Evolutionary conservation across 2,113 vertebrate species (phyloP), one percentile per base, ranked within the genome.

Genomic region (Cyanistes caeruleus): DNA sequence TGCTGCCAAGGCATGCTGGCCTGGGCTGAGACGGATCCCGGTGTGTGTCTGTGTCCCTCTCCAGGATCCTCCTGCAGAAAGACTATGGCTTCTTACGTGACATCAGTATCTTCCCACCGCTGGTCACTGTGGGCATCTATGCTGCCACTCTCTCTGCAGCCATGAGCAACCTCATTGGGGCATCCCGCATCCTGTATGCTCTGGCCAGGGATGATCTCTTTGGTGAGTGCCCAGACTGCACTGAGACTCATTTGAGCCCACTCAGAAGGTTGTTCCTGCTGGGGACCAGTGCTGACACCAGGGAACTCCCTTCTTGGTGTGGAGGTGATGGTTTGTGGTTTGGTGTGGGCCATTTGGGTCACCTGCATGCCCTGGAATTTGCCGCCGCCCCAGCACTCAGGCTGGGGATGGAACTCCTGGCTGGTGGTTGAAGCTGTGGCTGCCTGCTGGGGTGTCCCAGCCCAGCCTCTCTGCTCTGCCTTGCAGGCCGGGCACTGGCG

Each of bases 151-250:
- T 99, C 16, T 99, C 99, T 0, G 99, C 99, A 0, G 98, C 99
- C 87, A 99, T 99, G 99, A 99, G 98, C 96, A 99, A 98, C 95
- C 98, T 99, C 44, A 99, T 99, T 1, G 99, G 99, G 39, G 99
- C 99, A 9, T 99, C 99, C 1, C 98, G 99, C 16, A 99, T 99
- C 95, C 98, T 99, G 15, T 99, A 98, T 0, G 99, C 99, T 16
- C 96, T 99, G 92, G 99, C 99, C 39, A 97, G 98, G 53, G 99
- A 99, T 43, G 98, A 99, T 96, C 93, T 99, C 89, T 99, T 99
- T 13, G 99, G 99, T 99, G 96, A 96, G 98, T 91, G 37, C 44
- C 44, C 3, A 7, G 30, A 75, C 13, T 3, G 0, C 0, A 1
- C 53, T 44, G 39, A 10, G 44, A 60, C 25, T 68, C 1, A 0